Evolutionary conservation across 2,797 vertebrate species (phyloP).

Genomic region (Ficedula albicollis): DNA sequence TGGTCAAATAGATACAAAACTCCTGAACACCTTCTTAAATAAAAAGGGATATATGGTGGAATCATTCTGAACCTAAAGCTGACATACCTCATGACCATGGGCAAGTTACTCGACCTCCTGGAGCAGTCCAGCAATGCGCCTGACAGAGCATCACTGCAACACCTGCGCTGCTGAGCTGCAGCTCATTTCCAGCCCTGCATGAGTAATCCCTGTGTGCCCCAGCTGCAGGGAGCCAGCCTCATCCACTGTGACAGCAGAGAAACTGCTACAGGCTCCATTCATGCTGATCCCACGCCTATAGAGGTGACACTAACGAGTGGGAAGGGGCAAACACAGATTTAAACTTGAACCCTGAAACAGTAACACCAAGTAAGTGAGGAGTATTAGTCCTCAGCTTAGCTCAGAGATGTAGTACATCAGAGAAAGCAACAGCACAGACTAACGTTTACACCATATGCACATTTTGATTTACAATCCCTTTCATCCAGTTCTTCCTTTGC

Average conservation of each 20-base stretch:
- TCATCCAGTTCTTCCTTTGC: background rate
- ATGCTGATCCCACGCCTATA: rapidly evolving
- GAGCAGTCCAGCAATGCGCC: background rate
- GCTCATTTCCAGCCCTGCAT: background rate
- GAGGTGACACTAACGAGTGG: rapidly evolving
- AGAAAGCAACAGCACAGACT: background rate
- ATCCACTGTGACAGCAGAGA: background rate
- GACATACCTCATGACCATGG: rapidly evolving
- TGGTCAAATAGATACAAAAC: background rate
- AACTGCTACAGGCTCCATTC: background rate
- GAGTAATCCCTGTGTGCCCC: background rate
- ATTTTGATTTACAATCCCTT: background rate
- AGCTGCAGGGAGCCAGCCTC: background rate
- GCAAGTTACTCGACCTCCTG: background rate
- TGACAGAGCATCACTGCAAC: background rate
- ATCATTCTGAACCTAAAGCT: background rate
- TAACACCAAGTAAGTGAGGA: rapidly evolving
- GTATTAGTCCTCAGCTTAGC: background rate
- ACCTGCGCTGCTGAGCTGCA: rapidly evolving
- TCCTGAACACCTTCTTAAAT: background rate
- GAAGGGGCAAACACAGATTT: rapidly evolving
- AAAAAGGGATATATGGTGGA: background rate
- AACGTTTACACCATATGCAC: background rate
- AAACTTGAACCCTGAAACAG: background rate
- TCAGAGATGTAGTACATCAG: background rate